These are phyloP conservation scores for Andrena haemorrhoa DNA, from an alignment of 2,888 invertebrate genomes.

Conservation along the genomic window DNA sequence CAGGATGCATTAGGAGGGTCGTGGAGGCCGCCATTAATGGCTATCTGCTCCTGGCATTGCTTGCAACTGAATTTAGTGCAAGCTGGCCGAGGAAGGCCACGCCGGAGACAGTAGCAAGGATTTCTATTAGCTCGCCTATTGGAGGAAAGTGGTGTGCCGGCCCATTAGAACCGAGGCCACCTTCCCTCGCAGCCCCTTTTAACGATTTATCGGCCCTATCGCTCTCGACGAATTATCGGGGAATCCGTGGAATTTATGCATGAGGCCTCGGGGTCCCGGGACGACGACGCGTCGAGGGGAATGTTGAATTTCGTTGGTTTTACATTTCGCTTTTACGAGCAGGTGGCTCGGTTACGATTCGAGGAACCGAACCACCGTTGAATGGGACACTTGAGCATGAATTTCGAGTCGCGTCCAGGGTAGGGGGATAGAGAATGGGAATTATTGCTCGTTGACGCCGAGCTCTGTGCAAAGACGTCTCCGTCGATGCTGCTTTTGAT, in stretches of 20 bases:
- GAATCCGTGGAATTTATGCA: constrained; percentile 33
- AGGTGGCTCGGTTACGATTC: constrained; percentile 1
- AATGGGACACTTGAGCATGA: neutral
- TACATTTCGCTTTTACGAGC: constrained; percentile 12
- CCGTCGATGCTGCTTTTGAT: no score
- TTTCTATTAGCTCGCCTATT: constrained; percentile 65
- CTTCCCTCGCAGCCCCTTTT: constrained; percentile 28
- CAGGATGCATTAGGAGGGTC: constrained; percentile 78
- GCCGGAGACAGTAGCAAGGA: constrained; percentile 59
- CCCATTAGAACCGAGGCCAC: constrained; percentile 47
- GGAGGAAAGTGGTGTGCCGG: constrained; percentile 37
- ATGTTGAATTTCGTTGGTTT: constrained; percentile 7
- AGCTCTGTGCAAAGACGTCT: no score
- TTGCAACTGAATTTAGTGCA: constrained; percentile 79
- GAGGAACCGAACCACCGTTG: neutral
- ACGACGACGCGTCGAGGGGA: neutral
- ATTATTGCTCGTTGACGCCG: no score
- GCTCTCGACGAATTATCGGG: constrained; percentile 34
- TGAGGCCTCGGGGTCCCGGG: neutral
- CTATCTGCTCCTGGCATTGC: constrained; percentile 77
- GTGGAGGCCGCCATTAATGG: constrained; percentile 76
- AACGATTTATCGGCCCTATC: constrained; percentile 54
- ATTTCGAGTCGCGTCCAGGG: neutral
- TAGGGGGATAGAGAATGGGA: no score
- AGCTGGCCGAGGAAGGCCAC: constrained; percentile 46